Evolutionary conservation across 1,140 invertebrate genomes (phyloP).

Genomic region (Megalopta genalis): DNA sequence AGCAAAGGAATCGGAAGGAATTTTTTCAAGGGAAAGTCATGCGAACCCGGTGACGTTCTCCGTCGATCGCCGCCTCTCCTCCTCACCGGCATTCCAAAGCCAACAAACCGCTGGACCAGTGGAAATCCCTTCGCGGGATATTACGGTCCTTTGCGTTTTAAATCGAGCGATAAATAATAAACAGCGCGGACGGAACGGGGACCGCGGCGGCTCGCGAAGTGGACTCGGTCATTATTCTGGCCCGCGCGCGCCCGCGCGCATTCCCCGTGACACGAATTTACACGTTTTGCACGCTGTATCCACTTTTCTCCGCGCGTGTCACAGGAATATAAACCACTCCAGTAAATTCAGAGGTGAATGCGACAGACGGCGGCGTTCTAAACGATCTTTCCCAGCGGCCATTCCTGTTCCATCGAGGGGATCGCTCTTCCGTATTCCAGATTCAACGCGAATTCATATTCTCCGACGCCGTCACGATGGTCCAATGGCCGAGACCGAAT

Average conservation of each 20-base stretch:
- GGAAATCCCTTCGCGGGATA: slow-evolving; percentile 8
- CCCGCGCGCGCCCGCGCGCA: slow-evolving; percentile 10
- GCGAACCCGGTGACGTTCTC: too few relatives aligned
- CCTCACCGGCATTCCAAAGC: not conserved
- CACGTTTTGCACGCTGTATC: slow-evolving; percentile 46
- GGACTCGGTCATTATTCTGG: slow-evolving; percentile 41
- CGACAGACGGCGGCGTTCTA: slow-evolving; percentile 12
- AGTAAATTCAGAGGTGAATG: slow-evolving; percentile 44
- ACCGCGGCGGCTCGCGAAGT: slow-evolving; percentile 6
- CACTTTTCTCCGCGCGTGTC: slow-evolving; percentile 44
- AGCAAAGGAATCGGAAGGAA: too few relatives aligned
- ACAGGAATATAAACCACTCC: slow-evolving; percentile 38
- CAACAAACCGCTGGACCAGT: not conserved
- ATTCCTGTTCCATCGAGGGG: not conserved
- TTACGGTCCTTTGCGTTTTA: slow-evolving; percentile 31
- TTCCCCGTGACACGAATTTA: slow-evolving; percentile 47
- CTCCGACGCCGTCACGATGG: too few relatives aligned
- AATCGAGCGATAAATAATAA: slow-evolving; percentile 49
- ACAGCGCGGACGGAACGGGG: slow-evolving; percentile 12
- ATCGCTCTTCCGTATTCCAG: too few relatives aligned
- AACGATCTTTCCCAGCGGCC: not conserved
- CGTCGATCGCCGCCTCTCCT: too few relatives aligned
- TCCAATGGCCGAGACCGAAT: too few relatives aligned
- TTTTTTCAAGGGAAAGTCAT: too few relatives aligned
- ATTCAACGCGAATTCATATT: too few relatives aligned